Evolutionary conservation across 1,140 invertebrate genomes (phyloP), one percentile per base, ranked within the genome.

Genomic region (Octopus bimaculoides): DNA sequence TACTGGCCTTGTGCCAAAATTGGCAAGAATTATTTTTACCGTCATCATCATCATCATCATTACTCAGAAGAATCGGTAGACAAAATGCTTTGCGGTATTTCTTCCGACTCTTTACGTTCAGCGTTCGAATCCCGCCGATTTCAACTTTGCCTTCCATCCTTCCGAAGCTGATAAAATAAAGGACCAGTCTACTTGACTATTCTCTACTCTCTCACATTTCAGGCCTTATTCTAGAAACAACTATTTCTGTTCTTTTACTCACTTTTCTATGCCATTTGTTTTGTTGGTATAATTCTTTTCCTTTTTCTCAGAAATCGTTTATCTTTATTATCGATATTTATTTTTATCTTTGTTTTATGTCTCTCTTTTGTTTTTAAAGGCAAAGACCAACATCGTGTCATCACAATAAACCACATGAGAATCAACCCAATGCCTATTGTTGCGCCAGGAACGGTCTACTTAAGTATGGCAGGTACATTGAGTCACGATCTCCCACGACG

Each of bases 371-470:
- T 78, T 9, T 75, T 82, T 79, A 6, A 82, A 85, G 84, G 84
- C 26, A 77, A 77, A 7, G 81, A 84, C 75, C 81, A 82, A 9
- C 73, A 80, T 41, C 76, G 83, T 66, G 81, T 74, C 12, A 84
- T 87, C 14, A 74, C 83, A 52, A 85, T 87, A 56, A 75, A 82
- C 78, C 52, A 83, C 53, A 78, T 86, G 14, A 80, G 83, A 41
- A 83, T 84, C 75, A 77, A 80, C 14, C 86, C 86, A 0, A 84
- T 84, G 75, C 86, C 86, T 4, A 83, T 87, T 52, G 82, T 86
- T 12, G 83, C 84, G 10, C 86, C 86, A 9, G 86, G 86, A 9
- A 86, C 84, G 4, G 54, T 87, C 66, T 83, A 85, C 75, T 78
- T 87, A 12, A 83, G 81, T 14, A 80, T 87, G 81, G 79, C 80